Conservation (phyloP, 2,113 vertebrate species). For the Sander lucioperca region DNA sequence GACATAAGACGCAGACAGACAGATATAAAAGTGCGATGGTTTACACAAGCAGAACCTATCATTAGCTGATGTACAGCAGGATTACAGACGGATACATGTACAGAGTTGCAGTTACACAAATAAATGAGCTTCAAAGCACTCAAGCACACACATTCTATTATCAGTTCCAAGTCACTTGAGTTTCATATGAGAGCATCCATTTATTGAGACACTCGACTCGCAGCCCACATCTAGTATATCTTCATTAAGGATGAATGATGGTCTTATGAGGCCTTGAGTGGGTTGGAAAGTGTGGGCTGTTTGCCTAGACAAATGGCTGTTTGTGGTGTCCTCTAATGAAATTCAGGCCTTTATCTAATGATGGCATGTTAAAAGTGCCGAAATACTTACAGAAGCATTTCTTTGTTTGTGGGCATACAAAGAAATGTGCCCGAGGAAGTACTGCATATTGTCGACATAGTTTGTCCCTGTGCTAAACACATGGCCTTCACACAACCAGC, state of each 20-base stretch:
- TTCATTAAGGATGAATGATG: conserved; percentile 41
- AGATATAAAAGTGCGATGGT: neutral
- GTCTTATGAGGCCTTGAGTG: conserved; percentile 43
- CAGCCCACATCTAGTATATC: conserved; percentile 47
- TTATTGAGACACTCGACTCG: conserved; percentile 29
- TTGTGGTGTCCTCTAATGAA: conserved; percentile 47
- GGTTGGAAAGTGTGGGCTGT: conserved; percentile 35
- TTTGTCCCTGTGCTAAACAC: neutral
- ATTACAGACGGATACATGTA: neutral
- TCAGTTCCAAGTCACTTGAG: conserved; percentile 25
- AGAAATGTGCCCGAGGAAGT: neutral
- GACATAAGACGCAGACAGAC: neutral
- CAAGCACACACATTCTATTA: neutral
- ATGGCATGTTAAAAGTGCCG: conserved; percentile 4
- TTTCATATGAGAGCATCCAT: conserved; percentile 42
- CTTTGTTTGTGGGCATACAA: conserved; percentile 1
- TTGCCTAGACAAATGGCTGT: conserved; percentile 34
- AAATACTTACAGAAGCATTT: conserved; percentile 37
- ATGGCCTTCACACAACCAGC: neutral
- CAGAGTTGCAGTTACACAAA: fast-evolving
- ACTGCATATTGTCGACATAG: neutral
- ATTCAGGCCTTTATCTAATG: conserved; percentile 38
- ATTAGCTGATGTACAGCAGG: neutral
- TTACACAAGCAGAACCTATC: neutral
- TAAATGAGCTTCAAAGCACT: neutral